Evolutionary conservation across 37 sponge, comb jelly and placozoan species (phyloP).

Genomic region (Ephydatia muelleri): DNA sequence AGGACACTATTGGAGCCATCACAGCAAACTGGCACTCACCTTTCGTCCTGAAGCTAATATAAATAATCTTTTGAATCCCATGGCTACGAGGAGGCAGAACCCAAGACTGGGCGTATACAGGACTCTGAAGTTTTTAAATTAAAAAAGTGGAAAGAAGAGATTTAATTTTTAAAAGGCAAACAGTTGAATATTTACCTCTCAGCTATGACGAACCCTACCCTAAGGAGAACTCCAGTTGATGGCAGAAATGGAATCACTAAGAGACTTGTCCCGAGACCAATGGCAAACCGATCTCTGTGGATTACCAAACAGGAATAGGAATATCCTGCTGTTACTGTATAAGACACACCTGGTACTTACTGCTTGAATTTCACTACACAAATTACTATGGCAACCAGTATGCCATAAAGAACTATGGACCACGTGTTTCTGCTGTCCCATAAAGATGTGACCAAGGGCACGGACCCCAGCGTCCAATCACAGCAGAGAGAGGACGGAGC

Average conservation of each 20-base stretch:
- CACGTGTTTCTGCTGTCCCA: slow-evolving; percentile 64
- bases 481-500: slow-evolving; percentile 84
- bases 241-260: slow-evolving; percentile 83
- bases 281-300: slow-evolving; percentile 31
- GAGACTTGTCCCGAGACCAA: slow-evolving; percentile 67
- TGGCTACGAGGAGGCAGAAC: slow-evolving; percentile 64
- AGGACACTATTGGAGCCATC: background rate
- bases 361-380: slow-evolving; percentile 25
- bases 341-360: background rate
- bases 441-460: slow-evolving; percentile 64
- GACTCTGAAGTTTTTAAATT: slow-evolving; percentile 42
- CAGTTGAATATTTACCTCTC: slow-evolving; percentile 53
- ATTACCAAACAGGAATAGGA: background rate
- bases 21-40: background rate
- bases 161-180: background rate
- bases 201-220: slow-evolving; percentile 90
- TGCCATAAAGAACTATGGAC: slow-evolving; percentile 47
- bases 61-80: slow-evolving; percentile 54
- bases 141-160: too few relatives aligned
- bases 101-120: slow-evolving; percentile 89
- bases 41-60: background rate
- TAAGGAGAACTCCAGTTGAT: slow-evolving; percentile 73
- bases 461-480: slow-evolving; percentile 89
- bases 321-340: background rate
- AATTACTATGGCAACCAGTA: slow-evolving; percentile 15